Evolutionary conservation across 2,888 invertebrate species (phyloP).

Genomic region (Aspidapion aeneum): DNA sequence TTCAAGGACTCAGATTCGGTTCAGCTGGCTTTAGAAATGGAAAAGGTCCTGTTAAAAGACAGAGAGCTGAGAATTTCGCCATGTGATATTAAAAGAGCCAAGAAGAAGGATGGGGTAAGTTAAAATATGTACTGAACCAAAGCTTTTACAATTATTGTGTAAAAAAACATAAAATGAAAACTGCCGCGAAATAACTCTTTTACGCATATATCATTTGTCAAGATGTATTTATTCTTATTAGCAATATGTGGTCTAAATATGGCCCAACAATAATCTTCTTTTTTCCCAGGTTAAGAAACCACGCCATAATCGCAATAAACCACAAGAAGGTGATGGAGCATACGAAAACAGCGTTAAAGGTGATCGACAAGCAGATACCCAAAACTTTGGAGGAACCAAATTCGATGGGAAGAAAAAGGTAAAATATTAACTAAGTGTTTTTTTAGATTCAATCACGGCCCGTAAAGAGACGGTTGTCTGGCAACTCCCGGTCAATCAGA

Average conservation of each 20-base stretch:
- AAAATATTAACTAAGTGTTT: too few species aligned
- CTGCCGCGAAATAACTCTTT: too few species aligned
- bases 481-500: too few species aligned
- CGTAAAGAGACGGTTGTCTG: too few species aligned
- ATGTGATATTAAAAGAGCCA: slow-evolving; percentile 44
- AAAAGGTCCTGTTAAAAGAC: slow-evolving; percentile 57
- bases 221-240: too few species aligned
- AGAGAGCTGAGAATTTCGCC: slow-evolving; percentile 58
- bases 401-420: slow-evolving; percentile 31
- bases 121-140: too few species aligned
- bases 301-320: slow-evolving; percentile 21
- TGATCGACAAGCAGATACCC: not conserved
- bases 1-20: slow-evolving; percentile 64
- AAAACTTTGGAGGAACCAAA: slow-evolving; percentile 27
- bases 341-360: too few species aligned
- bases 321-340: slow-evolving; percentile 8
- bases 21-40: slow-evolving; percentile 61
- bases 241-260: too few species aligned
- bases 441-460: too few species aligned
- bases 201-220: not conserved
- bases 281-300: slow-evolving; percentile 26
- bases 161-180: slow-evolving; percentile 23
- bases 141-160: too few species aligned
- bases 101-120: slow-evolving; percentile 33
- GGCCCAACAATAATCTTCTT: too few species aligned